Percentiles rank a stretch among this genome's conserved stretches.
Conservation (phyloP, 64 coral and sea anemone genomes). For the Montipora efflorescens region DNA sequence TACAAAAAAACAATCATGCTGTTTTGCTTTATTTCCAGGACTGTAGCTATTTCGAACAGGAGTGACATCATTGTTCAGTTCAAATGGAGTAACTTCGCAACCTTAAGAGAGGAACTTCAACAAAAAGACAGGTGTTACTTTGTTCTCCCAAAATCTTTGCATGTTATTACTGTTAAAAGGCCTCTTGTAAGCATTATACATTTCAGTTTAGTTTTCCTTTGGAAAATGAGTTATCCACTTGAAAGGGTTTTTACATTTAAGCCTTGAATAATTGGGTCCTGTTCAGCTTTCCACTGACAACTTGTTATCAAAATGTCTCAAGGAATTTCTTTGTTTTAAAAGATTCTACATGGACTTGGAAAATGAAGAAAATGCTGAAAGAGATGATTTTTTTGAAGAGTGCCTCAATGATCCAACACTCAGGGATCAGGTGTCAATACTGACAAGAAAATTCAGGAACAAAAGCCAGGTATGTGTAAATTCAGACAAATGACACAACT, state of each 20-base stretch:
- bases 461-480: slow-evolving; percentile 66
- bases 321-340: no score
- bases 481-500: no score
- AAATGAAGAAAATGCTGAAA: slow-evolving; percentile 82
- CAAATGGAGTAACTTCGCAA: slow-evolving; percentile 98
- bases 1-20: neutral
- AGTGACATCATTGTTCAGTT: slow-evolving; percentile 96
- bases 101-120: slow-evolving; percentile 85
- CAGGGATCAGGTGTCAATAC: slow-evolving; percentile 95
- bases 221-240: no score
- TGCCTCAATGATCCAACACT: slow-evolving; percentile 84
- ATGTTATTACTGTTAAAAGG: no score
- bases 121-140: slow-evolving; percentile 78
- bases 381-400: slow-evolving; percentile 90
- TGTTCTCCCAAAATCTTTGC: neutral
- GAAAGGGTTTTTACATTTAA: no score
- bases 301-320: no score
- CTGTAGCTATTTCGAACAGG: slow-evolving; percentile 87
- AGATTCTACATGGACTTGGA: slow-evolving; percentile 89
- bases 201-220: no score
- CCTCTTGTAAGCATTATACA: no score
- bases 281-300: no score
- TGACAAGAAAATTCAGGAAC: slow-evolving; percentile 84
- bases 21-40: slow-evolving; percentile 54
- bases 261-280: no score